phyloP scores from a whole-genome alignment of 2,113 vertebrate genomes.

The Podilymbus podiceps region DNA sequence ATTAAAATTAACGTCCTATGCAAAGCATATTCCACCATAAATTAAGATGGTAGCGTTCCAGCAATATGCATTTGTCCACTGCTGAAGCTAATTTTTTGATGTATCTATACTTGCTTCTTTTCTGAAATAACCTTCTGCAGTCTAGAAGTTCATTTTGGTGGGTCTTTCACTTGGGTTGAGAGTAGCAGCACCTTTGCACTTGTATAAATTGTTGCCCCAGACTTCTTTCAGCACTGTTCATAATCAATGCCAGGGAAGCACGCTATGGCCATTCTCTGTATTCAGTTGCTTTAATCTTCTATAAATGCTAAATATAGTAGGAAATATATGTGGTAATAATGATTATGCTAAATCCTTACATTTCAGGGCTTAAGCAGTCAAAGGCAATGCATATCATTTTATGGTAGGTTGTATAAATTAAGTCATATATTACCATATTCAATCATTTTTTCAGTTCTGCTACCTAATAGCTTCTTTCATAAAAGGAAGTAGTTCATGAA shows the following conservation, averaged over 20 bases:
- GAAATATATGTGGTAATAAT: neutral
- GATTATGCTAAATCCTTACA: neutral
- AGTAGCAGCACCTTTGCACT: neutral
- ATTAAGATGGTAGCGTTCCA: neutral
- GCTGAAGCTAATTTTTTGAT: neutral
- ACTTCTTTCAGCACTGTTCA: neutral
- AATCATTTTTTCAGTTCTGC: neutral
- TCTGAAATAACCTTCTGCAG: neutral
- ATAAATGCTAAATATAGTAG: neutral
- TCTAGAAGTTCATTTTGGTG: neutral
- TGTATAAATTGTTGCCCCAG: neutral
- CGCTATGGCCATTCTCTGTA: too few relatives aligned
- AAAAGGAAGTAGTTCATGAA: neutral
- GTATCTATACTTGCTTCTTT: neutral
- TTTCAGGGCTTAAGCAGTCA: neutral
- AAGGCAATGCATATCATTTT: rapidly evolving
- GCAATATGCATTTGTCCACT: neutral
- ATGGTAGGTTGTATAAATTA: neutral
- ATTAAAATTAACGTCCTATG: neutral
- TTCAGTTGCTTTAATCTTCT: neutral
- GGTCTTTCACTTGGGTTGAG: neutral
- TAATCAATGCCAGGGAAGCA: neutral
- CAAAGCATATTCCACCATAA: neutral
- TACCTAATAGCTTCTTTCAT: neutral
- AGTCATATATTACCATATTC: neutral